These are phyloP conservation scores for Neoseiulus cucumeris DNA, from an alignment of 1,140 invertebrate species.

Conservation along the genomic window DNA sequence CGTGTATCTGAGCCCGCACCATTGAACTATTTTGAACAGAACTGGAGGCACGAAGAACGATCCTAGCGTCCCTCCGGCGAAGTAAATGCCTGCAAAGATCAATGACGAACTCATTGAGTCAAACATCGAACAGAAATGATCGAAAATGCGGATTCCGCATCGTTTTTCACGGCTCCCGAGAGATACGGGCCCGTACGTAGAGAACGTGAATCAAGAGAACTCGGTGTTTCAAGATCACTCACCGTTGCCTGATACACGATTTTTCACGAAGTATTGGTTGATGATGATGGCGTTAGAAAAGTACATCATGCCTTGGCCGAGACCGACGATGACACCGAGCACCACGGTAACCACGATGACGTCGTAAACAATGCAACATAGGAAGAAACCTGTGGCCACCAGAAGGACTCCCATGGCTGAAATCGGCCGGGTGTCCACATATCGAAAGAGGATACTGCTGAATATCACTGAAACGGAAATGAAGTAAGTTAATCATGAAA, in stretches of 20 bases:
- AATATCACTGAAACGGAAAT: neutral
- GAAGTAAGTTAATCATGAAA: neutral
- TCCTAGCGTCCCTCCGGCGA: neutral
- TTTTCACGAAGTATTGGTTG: conserved; percentile 1
- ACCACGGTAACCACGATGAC: neutral
- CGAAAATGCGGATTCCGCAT: too few species aligned
- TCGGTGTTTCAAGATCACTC: neutral
- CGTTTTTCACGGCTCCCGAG: too few species aligned
- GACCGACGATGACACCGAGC: neutral
- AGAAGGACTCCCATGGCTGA: neutral
- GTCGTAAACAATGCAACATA: neutral
- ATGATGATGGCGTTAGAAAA: conserved; percentile 8
- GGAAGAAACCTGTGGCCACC: neutral
- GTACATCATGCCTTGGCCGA: conserved; percentile 7
- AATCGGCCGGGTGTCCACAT: conserved; percentile 6
- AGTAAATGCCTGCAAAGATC: neutral
- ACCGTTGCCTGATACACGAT: conserved; percentile 4
- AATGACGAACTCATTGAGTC: too few species aligned
- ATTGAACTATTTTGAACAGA: neutral
- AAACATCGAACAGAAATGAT: too few species aligned
- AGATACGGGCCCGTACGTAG: too few species aligned
- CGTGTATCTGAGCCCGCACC: neutral
- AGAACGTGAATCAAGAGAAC: neutral
- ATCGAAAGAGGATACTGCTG: neutral
- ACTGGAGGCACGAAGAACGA: conserved; percentile 1